Base-by-base conservation (phyloP, 2,113 vertebrate species). In the Astatotilapia flaviijosephi region DNA sequence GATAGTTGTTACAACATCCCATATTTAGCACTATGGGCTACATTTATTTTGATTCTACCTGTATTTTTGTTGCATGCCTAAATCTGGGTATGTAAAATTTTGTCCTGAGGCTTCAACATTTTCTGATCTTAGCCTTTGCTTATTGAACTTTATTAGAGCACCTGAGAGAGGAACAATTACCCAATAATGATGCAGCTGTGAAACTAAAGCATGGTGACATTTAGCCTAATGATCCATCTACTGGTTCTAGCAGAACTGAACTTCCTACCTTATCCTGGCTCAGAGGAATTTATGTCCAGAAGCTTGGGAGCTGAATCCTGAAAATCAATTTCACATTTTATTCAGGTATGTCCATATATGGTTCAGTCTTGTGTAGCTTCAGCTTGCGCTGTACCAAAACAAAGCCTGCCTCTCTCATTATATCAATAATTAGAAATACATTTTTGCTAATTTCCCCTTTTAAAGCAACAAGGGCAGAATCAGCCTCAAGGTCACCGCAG, bases 361-460 rank as follows among this genome's bases (percentile, higher is more conserved):
- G 31, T 8, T 83, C 54, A 51, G 13, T 6, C 23, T 54, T 17
- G 21, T 6, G 19, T 11, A n/a, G 35, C 55, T 75, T 85, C 21
- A 1, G 42, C 83, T 35, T 17, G 5, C 19, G 7, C 42, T 19
- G 6, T 65, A 35, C 77, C 19, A 56, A 86, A 89, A 92, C 79
- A 91, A 89, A 85, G 83, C 88, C 81, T 49, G 70, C 37, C 54
- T 6, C 47, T 83, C 84, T 83, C 77, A 23, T 35, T 56, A 6
- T 60, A 81, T 62, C 51, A 82, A 79, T 83, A 90, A 93, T 95
- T 92, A 95, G 88, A 58, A 83, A 68, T 86, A 91, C 80, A 90
- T 55, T 86, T 75, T 28, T 86, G 79, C 84, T 90, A 93, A 94
- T 93, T 93, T 94, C 89, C 88, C 83, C 9, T 81, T 93, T 91